Percentiles rank a stretch among this genome's conserved stretches.
These are phyloP conservation scores for Heliconius ethilla DNA, from an alignment of 2,888 invertebrate species.

Conservation along the genomic window DNA sequence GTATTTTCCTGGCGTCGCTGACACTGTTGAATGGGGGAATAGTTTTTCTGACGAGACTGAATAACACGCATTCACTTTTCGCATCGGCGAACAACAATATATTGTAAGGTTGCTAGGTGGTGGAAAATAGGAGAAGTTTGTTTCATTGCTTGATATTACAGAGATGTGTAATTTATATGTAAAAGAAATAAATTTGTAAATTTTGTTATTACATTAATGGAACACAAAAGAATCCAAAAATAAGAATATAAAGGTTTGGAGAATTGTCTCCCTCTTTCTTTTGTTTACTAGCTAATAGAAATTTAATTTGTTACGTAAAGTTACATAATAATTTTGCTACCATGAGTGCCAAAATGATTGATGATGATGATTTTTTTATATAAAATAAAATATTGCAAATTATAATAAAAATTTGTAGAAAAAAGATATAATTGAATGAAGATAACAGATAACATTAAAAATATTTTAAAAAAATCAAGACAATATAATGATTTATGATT, in stretches of 20 bases:
- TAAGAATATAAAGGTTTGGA: too few relatives aligned
- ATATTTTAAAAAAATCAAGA: background rate
- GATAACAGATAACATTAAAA: too few relatives aligned
- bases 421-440: too few relatives aligned
- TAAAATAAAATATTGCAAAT: background rate
- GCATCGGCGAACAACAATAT: conserved; percentile 24
- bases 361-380: too few relatives aligned
- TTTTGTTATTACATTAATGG: too few relatives aligned
- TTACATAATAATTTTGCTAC: background rate
- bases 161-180: background rate
- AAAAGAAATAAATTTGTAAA: too few relatives aligned
- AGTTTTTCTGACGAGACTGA: conserved; percentile 27
- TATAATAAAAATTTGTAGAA: background rate
- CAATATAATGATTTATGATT: background rate
- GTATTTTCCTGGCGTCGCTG: conserved; percentile 26
- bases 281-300: too few relatives aligned
- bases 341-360: too few relatives aligned
- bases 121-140: conserved; percentile 6
- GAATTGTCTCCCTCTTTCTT: too few relatives aligned
- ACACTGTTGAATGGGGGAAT: conserved; percentile 22
- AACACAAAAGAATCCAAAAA: too few relatives aligned
- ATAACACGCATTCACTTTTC: conserved; percentile 23
- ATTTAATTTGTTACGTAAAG: background rate
- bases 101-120: conserved; percentile 5
- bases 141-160: conserved; percentile 3